phyloP scores from a whole-genome alignment of 2,888 invertebrate genomes.

The Eupithecia vulgata region DNA sequence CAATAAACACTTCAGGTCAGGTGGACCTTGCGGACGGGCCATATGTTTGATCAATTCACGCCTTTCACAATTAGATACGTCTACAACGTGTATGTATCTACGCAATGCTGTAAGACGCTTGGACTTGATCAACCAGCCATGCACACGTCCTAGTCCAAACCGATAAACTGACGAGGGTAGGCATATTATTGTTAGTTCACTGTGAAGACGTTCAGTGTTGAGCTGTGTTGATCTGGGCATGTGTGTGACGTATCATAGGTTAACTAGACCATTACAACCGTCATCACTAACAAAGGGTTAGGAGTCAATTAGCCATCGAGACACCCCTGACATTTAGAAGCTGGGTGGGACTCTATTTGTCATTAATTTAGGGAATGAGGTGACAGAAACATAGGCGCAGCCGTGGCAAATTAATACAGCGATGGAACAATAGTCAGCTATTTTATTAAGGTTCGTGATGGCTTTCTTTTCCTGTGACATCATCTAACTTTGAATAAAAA shows the following conservation, averaged over 20 bases:
- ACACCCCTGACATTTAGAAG: conserved; percentile 73
- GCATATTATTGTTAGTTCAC: conserved; percentile 24
- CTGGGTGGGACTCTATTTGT: conserved; percentile 75
- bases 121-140: neutral
- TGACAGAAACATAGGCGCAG: conserved; percentile 78
- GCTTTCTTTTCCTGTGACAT: conserved; percentile 24
- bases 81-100: neutral
- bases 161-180: conserved; percentile 28
- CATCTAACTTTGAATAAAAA: conserved; percentile 9
- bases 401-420: conserved; percentile 73
- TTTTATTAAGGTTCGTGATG: conserved; percentile 33
- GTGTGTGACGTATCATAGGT: conserved; percentile 60
- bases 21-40: neutral
- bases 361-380: conserved; percentile 81
- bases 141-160: neutral
- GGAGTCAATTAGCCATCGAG: conserved; percentile 79
- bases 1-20: neutral
- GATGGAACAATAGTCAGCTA: conserved; percentile 33
- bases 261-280: conserved; percentile 66
- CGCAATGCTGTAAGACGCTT: neutral
- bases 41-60: neutral
- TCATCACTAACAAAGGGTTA: conserved; percentile 73
- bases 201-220: conserved; percentile 23
- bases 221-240: conserved; percentile 35
- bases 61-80: conserved; percentile 1